Base-by-base conservation (phyloP, 2,113 vertebrate species). In the Epinephelus fuscoguttatus region DNA sequence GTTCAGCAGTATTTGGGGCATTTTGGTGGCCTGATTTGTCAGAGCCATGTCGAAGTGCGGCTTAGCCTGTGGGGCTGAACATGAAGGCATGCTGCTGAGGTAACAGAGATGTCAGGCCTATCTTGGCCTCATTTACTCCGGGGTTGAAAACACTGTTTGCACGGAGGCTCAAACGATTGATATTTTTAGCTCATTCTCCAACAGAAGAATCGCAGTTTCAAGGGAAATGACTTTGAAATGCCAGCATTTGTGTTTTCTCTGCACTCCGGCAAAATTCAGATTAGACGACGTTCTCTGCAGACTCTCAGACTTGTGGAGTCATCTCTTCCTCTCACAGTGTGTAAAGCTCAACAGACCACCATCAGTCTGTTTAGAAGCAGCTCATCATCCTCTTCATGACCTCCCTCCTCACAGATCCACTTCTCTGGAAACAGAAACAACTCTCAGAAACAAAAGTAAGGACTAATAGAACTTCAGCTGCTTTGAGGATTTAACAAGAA, bases 11-110 rank as follows among this genome's bases (percentile, higher is more conserved):
- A 78, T 78, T 67, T 68, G 33, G 61, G 59, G 56, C 72, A 69
- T 42, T 66, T 77, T 56, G 56, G 77, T 67, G 47, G 40, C 85
- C 87, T 69, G 49, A 80, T 88, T 89, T 68, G 56, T 64, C 78
- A 57, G 50, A 49, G 30, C 76, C 50, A 21, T 82, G 80, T 72
- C 66, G 49, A 73, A 52, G 62, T 27, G 40, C 14, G 4, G 77
- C 75, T 81, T 68, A 85, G 74, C 59, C 70, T 82, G 21, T 1
- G 18, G 60, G 69, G 49, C 47, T 82, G 49, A 55, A 84, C 70
- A 75, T 73, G 64, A 64, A 60, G 83, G 77, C 77, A 50, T 10
- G 27, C 72, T 56, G 64, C 81, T 81, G 81, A 75, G 57, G 69
- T 77, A 71, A 71, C 67, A 40, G 70, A 83, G 78, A 86, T 42